Conservation (phyloP, 2,888 invertebrate genomes). For the Helobdella robusta region DNA sequence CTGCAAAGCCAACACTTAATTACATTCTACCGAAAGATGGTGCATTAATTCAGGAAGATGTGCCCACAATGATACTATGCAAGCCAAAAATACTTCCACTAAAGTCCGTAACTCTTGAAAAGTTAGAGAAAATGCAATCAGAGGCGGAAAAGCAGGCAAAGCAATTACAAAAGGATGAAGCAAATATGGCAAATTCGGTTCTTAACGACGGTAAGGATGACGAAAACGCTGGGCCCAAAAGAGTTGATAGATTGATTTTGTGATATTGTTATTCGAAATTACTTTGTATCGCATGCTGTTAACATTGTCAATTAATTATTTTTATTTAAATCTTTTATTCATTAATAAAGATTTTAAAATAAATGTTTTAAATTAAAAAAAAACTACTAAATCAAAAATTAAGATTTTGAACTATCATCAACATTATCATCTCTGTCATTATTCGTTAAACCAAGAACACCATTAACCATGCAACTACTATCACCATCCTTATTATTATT, state of each 20-base stretch:
- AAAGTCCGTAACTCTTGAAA: slow-evolving; percentile 34
- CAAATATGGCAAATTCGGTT: neutral
- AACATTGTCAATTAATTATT: no score
- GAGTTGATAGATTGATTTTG: no score
- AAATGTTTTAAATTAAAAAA: neutral
- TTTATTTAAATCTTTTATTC: no score
- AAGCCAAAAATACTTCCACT: slow-evolving; percentile 35
- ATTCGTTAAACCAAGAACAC: neutral
- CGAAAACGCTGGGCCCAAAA: no score
- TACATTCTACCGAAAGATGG: slow-evolving; percentile 34
- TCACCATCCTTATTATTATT: no score
- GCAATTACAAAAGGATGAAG: neutral
- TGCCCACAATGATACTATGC: slow-evolving; percentile 31
- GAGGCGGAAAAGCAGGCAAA: slow-evolving; percentile 28
- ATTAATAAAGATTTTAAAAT: no score
- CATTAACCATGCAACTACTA: neutral
- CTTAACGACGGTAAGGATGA: no score
- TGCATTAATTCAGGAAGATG: slow-evolving; percentile 30
- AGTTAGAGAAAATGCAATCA: slow-evolving; percentile 32
- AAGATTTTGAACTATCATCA: neutral
- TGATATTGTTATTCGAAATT: no score
- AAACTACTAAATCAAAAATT: neutral
- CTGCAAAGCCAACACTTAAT: slow-evolving; percentile 10
- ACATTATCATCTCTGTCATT: neutral
- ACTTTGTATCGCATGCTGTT: no score